phyloP scores from a whole-genome alignment of 1,140 invertebrate genomes.

The Harlomillsia oculata region DNA sequence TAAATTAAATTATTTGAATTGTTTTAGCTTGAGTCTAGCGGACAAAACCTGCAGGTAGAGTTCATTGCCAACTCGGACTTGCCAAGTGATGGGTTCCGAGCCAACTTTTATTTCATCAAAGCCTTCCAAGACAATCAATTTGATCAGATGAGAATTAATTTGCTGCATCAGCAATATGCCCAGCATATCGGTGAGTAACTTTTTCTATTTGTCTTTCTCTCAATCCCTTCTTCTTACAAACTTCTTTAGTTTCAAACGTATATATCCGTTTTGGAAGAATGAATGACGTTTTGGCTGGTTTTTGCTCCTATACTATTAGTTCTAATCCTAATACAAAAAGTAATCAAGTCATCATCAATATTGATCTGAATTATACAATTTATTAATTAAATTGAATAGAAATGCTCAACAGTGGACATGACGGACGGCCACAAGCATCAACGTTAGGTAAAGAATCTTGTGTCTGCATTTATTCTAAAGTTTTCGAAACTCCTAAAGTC shows the following conservation, averaged over 20 bases:
- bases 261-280: too few species aligned
- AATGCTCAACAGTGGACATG: constrained; percentile 4
- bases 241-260: too few species aligned
- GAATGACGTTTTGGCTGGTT: too few species aligned
- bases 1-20: too few species aligned
- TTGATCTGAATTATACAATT: too few species aligned
- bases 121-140: constrained; percentile 20
- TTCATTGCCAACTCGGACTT: constrained; percentile 69
- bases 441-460: constrained; percentile 18
- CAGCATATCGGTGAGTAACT: background rate
- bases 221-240: background rate
- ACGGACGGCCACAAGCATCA: constrained; percentile 22
- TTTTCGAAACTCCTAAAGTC: background rate
- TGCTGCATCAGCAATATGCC: background rate
- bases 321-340: too few species aligned
- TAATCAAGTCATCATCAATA: too few species aligned
- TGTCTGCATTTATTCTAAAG: background rate
- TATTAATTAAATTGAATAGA: background rate
- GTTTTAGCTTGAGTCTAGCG: constrained; percentile 53
- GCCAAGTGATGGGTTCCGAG: constrained; percentile 75
- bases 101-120: constrained; percentile 58
- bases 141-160: constrained; percentile 3
- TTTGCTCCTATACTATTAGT: too few species aligned
- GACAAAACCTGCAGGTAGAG: constrained; percentile 64
- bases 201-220: background rate